phyloP scores from a whole-genome alignment of 2,113 vertebrate genomes.

The Pithys albifrons region DNA sequence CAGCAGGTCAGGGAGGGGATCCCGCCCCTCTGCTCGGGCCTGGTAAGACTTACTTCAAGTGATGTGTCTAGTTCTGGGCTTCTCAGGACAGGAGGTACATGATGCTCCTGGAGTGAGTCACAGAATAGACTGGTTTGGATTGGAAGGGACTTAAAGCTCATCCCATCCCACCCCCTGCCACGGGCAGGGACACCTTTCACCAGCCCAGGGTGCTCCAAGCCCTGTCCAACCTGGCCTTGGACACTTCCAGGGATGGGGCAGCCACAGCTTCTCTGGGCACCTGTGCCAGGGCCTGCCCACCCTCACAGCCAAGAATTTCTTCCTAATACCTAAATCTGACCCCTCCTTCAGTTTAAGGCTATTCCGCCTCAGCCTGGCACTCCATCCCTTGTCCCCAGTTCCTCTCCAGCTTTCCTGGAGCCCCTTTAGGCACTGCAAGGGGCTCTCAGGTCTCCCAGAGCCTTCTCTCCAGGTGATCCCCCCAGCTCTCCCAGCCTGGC shows the following conservation, averaged over 20 bases:
- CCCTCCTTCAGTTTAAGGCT: too few species aligned
- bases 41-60: not conserved
- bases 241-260: fast-evolving
- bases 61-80: not conserved
- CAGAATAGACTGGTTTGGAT: not conserved
- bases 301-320: not conserved
- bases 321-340: not conserved
- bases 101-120: not conserved
- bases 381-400: not conserved
- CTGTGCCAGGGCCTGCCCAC: not conserved
- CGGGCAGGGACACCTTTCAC: not conserved
- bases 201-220: not conserved
- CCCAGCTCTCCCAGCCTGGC: not conserved
- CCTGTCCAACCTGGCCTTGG: not conserved
- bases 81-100: too few species aligned
- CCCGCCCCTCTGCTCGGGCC: not conserved
- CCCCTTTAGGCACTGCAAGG: not conserved
- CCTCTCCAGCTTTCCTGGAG: not conserved
- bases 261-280: not conserved
- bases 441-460: not conserved
- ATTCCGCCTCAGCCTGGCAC: not conserved
- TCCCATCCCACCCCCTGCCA: not conserved
- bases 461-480: not conserved
- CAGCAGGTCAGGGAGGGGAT: not conserved
- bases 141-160: not conserved